Base-by-base conservation (phyloP, 1,140 invertebrate species). In the Papilio machaon region DNA sequence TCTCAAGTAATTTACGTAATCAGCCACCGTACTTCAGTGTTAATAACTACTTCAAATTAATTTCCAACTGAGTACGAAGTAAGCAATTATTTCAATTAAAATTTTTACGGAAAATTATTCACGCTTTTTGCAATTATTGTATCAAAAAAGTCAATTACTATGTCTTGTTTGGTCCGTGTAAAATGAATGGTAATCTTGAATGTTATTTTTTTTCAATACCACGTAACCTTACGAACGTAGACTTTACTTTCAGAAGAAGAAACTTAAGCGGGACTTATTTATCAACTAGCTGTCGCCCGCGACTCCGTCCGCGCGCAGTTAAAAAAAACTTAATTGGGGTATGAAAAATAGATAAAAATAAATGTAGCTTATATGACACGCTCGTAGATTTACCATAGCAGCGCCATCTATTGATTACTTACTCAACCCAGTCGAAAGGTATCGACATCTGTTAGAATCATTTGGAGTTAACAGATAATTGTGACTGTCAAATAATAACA, bases 31-130 rank as follows among this genome's bases (percentile, higher is more conserved):
- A 64, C 30, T 30, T 64, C n/a, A 64, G 19, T 64, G 10, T 64
- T 23, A 64, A 64, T 64, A 30, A 30, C 60, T 30, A 64, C 60
- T 64, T 64, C 64, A 67, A 67, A 67, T 38, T 35, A 67, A 38
- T 67, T 67, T 67, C 23, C 7, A 35, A 35, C 13, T 35, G 64
- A 67, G 30, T 35, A 67, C 35, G 10, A 67, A 67, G 30, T 38
- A 6, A 35, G 23, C 23, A 67, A 67, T 67, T 67, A 67, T 67
- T 67, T 67, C 64, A 67, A 67, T 67, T 67, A 67, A 35, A 13
- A 67, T 35, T 67, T 67, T 6, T 15, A 67, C 64, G 64, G 64
- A 15, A 15, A 35, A 67, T 67, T 67, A 35, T 67, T 1, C 2
- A 35, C 13, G 64, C 64, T 23, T 67, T 35, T 35, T 35, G 13